Evolutionary conservation across 2,888 invertebrate species (phyloP).

Genomic region (Cantharis flavilabris): DNA sequence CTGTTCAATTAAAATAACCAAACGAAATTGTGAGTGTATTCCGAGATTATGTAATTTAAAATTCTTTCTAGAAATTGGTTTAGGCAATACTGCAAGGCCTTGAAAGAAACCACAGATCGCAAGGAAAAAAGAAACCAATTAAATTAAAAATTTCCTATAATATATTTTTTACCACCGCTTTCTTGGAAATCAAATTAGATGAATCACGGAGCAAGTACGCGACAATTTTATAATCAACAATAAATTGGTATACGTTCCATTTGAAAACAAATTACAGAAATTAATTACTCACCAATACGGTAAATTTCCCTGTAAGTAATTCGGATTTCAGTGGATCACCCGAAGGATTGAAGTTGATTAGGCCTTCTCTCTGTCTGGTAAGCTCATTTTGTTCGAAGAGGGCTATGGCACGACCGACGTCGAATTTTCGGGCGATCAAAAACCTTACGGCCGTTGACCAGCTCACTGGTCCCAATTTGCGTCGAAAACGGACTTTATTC

Average conservation of each 20-base stretch:
- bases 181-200: not conserved
- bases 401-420: slow-evolving; percentile 84
- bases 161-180: not conserved
- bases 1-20: not conserved
- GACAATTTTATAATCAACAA: not conserved
- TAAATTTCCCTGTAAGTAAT: slow-evolving; percentile 92
- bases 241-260: not conserved
- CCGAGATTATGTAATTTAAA: not conserved
- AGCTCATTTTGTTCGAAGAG: slow-evolving; percentile 93
- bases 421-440: slow-evolving; percentile 92
- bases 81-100: not conserved
- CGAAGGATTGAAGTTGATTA: slow-evolving; percentile 81
- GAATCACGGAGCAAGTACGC: not conserved
- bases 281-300: slow-evolving; percentile 76
- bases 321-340: slow-evolving; percentile 84
- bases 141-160: not conserved
- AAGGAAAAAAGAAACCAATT: not conserved
- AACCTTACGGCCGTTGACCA: slow-evolving; percentile 93
- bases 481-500: slow-evolving; percentile 63
- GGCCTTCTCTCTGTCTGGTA: slow-evolving; percentile 84
- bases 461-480: slow-evolving; percentile 64
- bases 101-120: not conserved
- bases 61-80: not conserved
- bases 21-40: not conserved
- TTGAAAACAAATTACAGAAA: not conserved